Percentiles rank a stretch among this genome's conserved stretches.
These are phyloP conservation scores for Cercopithecus mona DNA, from an alignment of 2,113 vertebrate species.

Conservation along the genomic window DNA sequence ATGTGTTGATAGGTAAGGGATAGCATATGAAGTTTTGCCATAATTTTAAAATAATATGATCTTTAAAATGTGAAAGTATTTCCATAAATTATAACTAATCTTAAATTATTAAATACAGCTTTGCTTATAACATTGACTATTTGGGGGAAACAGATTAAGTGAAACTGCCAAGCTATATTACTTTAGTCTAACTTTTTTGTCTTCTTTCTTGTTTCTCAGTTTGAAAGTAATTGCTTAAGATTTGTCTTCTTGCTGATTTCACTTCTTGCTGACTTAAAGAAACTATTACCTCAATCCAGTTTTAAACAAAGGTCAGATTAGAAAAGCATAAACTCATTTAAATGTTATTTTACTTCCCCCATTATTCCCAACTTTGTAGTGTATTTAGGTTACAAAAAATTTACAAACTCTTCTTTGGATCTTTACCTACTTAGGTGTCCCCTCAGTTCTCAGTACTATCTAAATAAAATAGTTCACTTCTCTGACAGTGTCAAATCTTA, in stretches of 20 bases:
- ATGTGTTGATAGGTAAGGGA: not conserved
- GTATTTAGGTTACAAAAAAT: not conserved
- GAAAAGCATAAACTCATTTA: conserved; percentile 11
- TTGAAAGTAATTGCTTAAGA: conserved; percentile 48
- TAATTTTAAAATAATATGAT: conserved; percentile 1
- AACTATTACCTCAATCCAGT: conserved; percentile 34
- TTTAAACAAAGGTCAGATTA: conserved; percentile 55
- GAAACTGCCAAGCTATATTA: not conserved
- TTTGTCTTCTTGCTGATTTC: conserved; percentile 31
- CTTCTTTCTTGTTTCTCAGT: conserved; percentile 57
- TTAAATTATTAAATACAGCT: not conserved
- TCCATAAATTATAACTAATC: not conserved
- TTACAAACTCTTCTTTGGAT: not conserved
- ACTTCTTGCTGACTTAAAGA: conserved; percentile 49
- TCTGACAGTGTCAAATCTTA: not conserved
- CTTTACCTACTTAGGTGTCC: not conserved
- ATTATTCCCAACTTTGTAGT: not conserved
- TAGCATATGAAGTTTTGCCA: not conserved
- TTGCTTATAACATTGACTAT: not conserved
- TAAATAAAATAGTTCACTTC: not conserved
- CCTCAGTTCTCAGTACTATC: not conserved
- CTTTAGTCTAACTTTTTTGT: not conserved
- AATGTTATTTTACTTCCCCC: not conserved
- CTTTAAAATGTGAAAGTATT: not conserved
- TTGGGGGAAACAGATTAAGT: not conserved